These are phyloP conservation scores for Cyphotilapia sp. DNA, from an alignment of 2,113 vertebrate species.

Conservation along the genomic window DNA sequence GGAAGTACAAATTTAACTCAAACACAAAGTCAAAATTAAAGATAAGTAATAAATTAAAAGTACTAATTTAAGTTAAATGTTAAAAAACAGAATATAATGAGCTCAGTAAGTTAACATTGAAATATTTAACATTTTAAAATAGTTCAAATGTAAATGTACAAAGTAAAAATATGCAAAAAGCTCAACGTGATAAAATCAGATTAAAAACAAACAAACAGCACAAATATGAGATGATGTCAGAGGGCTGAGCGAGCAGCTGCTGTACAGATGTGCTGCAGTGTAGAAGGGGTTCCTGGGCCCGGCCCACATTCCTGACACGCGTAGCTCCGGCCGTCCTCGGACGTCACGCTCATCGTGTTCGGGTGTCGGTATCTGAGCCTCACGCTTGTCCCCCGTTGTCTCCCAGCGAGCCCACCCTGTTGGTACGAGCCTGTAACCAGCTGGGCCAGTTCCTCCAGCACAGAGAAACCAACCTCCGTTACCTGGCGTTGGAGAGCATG, in stretches of 20 bases:
- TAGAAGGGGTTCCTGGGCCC: neutral
- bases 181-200: neutral
- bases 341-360: fast-evolving
- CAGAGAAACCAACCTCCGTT: conserved; percentile 81
- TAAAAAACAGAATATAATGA: neutral
- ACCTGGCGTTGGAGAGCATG: conserved; percentile 82
- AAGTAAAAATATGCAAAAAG: neutral
- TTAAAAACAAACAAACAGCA: fast-evolving
- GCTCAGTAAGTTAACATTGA: neutral
- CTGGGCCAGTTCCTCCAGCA: conserved; percentile 83
- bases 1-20: neutral
- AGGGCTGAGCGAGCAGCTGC: fast-evolving
- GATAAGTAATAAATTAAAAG: neutral
- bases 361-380: fast-evolving
- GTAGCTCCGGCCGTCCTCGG: neutral
- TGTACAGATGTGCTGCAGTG: neutral
- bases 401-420: conserved; percentile 74
- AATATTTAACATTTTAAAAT: neutral
- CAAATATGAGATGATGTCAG: neutral
- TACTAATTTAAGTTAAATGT: neutral
- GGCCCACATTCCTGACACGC: fast-evolving
- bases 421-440: conserved; percentile 79
- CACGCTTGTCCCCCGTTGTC: neutral
- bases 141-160: neutral
- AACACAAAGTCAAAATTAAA: neutral